These are phyloP conservation scores for Bergia sp. DNA, from an alignment of 92 coral and sea anemone genomes.

Conservation along the genomic window DNA sequence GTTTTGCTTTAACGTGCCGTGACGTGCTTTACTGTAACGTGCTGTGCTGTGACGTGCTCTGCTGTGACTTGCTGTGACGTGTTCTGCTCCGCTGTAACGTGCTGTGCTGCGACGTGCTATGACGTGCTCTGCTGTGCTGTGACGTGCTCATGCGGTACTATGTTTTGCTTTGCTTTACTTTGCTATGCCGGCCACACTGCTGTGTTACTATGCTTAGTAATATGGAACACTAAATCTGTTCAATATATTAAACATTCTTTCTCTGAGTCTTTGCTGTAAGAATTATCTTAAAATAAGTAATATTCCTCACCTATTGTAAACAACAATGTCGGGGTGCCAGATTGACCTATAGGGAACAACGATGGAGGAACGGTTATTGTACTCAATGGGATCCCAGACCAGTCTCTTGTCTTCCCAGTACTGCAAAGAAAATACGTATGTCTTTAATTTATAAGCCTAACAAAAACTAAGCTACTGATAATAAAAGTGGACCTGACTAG, in stretches of 20 bases:
- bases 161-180: background rate
- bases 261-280: no score
- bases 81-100: background rate
- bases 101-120: background rate
- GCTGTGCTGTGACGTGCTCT: background rate
- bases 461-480: background rate
- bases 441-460: background rate
- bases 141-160: background rate
- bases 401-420: constrained; percentile 81
- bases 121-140: background rate
- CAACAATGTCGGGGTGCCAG: constrained; percentile 86
- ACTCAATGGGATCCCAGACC: constrained; percentile 66
- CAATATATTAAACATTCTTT: background rate
- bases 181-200: background rate
- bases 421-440: constrained; percentile 35
- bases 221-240: background rate
- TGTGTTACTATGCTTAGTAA: background rate
- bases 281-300: background rate
- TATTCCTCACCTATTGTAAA: constrained; percentile 51
- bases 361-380: constrained; percentile 56
- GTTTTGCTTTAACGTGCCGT: no score
- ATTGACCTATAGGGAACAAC: constrained; percentile 57
- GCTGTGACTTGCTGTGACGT: background rate
- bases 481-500: no score
- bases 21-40: background rate